Evolutionary conservation across 2,888 invertebrate species (phyloP), one percentile per base, ranked within the genome.

Genomic region (Sarcophaga subvicina): DNA sequence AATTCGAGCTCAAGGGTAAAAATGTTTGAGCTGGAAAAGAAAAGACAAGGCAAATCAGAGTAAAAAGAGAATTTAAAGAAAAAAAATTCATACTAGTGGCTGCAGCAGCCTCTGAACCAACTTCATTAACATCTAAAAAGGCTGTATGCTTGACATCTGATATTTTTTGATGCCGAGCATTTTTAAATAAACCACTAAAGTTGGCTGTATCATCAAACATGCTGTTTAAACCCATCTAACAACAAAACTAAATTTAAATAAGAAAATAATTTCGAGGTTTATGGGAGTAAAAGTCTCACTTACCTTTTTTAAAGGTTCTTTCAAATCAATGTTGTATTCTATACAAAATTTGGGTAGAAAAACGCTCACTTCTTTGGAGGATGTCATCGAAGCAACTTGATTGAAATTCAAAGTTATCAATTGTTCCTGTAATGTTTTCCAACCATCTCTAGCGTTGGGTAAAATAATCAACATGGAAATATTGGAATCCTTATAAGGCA

Each of bases 31-130:
- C 92, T 93, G 70, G 17, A 89, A 87, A 69, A 0, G 54, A 37
- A 76, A 64, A 49, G 5, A 60, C 64, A 47, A 27, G 22, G 1
- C 22, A 22, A 22, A n/a, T 3, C 10, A 17, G 37, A 49, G 49
- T n/a, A 67, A 27, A 27, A 49, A 1, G 4, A 59, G n/a, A 22
- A 8, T 37, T n/a, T 27, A 5, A 54, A 11, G 22, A 22, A 27
- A 22, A 4, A 12, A 1, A 47, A 83, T 27, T 27, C 90, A 90
- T 89, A 93, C 93, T 89, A 49, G 97, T 97, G 20, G 97, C 97
- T 0, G 98, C 98, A 12, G 98, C 97, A 0, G 98, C 98, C 92
- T 98, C 98, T 0, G 97, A 96, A 0, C 98, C 98, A 90, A 97
- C 97, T 91, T 98, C 98, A 91, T 97, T 97, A 0, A 98, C 97